A percentile compares a stretch with the other conserved stretches of the same genome.
phyloP scores from a whole-genome alignment of 2,113 vertebrate genomes.

The Odocoileus virginianus region DNA sequence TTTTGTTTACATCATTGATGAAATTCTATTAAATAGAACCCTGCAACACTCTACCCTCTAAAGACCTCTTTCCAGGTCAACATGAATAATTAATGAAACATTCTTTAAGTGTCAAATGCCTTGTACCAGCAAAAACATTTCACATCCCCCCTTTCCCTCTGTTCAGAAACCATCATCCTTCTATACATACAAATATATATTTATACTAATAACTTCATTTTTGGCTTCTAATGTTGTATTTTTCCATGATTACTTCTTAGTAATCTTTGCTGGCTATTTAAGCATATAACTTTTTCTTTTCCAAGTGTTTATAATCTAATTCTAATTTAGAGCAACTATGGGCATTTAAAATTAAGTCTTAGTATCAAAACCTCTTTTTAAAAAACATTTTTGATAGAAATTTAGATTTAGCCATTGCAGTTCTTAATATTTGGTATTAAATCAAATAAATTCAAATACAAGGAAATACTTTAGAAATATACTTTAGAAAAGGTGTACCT shows the following conservation, averaged over 20 bases:
- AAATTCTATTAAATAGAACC: not conserved
- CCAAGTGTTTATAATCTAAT: not conserved
- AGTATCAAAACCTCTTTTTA: not conserved
- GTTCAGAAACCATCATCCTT: not conserved
- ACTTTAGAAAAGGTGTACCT: not conserved
- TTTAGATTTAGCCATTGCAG: not conserved
- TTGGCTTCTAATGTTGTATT: not conserved
- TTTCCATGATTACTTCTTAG: not conserved
- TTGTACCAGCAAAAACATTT: not conserved
- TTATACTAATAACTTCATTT: not conserved
- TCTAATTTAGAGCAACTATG: not conserved
- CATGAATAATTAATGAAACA: conserved; percentile 27
- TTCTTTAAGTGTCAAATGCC: conserved; percentile 28
- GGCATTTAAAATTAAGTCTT: not conserved
- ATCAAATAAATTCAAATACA: not conserved
- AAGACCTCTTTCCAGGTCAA: conserved; percentile 26
- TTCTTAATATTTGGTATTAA: not conserved
- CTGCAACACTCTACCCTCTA: not conserved
- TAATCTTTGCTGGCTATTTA: not conserved
- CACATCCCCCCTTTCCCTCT: not conserved
- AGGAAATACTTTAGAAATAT: not conserved
- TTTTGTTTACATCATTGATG: not conserved
- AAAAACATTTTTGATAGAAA: not conserved
- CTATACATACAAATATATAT: not conserved
- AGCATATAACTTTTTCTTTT: not conserved